Conservation (phyloP, 2,113 vertebrate genomes). For the Apodemus sylvaticus region DNA sequence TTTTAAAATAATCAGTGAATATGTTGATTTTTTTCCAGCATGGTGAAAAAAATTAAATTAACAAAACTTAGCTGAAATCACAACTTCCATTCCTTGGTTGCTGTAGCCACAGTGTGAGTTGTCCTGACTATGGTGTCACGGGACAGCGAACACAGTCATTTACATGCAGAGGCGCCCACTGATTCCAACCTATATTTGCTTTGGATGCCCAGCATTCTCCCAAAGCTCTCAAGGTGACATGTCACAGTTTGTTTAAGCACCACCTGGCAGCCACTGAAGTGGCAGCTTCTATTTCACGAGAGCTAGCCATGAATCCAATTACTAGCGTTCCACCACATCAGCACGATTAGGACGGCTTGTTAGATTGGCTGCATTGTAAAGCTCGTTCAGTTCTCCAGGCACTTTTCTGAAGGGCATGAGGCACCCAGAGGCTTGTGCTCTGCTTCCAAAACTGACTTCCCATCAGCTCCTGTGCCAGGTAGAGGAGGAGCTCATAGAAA, state of each 20-base stretch:
- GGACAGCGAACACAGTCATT: not conserved
- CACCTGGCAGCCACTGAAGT: constrained; percentile 53
- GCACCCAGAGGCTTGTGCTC: not conserved
- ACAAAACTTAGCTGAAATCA: not conserved
- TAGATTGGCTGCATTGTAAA: not conserved
- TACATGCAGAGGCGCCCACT: not conserved
- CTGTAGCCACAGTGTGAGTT: not conserved
- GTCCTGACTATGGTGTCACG: not conserved
- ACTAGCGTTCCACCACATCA: constrained; percentile 40
- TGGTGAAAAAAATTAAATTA: not conserved
- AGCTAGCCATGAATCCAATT: constrained; percentile 46
- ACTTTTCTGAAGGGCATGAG: constrained; percentile 10
- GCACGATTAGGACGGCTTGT: constrained; percentile 36
- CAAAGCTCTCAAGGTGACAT: constrained; percentile 61
- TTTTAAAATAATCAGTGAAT: not conserved
- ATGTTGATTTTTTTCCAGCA: not conserved
- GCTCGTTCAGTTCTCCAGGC: not conserved
- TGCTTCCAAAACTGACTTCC: not conserved
- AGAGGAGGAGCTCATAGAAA: not conserved
- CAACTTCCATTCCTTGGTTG: not conserved
- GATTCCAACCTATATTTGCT: not conserved
- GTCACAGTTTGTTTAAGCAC: constrained; percentile 49
- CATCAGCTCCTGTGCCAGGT: not conserved
- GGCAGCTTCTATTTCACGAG: constrained; percentile 22
- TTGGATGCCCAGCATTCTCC: not conserved